phyloP scores from a whole-genome alignment of 2,113 vertebrate species.

The Gnathonemus echidnorhynchus region DNA sequence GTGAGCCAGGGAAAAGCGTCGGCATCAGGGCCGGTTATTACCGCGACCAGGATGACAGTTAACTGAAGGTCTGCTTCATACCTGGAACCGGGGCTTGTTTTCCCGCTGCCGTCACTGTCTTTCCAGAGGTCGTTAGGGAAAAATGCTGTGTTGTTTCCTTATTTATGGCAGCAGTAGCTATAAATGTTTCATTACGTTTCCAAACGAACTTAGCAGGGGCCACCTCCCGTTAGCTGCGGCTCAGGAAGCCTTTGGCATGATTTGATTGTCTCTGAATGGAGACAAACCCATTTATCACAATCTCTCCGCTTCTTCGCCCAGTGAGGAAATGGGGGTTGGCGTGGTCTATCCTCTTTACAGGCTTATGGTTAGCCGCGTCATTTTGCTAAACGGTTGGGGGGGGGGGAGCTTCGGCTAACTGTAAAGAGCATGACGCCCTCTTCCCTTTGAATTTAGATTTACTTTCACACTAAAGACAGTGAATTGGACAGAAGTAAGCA shows the following conservation, averaged over 20 bases:
- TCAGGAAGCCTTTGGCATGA: constrained; percentile 19
- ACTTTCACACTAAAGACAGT: neutral
- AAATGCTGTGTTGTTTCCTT: constrained; percentile 36
- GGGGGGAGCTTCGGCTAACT: neutral
- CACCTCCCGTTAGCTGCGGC: constrained; percentile 24
- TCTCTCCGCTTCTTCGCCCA: neutral
- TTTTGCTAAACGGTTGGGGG: neutral
- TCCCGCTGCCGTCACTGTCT: neutral
- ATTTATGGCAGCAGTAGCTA: constrained; percentile 21
- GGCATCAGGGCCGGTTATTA: neutral
- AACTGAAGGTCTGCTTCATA: neutral
- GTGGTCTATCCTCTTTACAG: neutral
- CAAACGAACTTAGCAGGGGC: constrained; percentile 21
- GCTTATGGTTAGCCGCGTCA: neutral
- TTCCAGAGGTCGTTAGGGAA: constrained; percentile 26
- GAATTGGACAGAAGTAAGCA: neutral
- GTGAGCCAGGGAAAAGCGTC: neutral
- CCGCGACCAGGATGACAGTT: neutral
- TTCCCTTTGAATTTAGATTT: neutral
- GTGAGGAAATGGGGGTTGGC: neutral
- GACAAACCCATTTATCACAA: neutral
- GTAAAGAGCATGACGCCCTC: neutral
- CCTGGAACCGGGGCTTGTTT: neutral
- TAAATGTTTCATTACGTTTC: constrained; percentile 35
- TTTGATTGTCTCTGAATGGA: constrained; percentile 15